A percentile compares a stretch with the other conserved stretches of the same genome.
These are phyloP conservation scores for Bradysia coprophila DNA, from an alignment of 1,140 invertebrate species.

Conservation along the genomic window DNA sequence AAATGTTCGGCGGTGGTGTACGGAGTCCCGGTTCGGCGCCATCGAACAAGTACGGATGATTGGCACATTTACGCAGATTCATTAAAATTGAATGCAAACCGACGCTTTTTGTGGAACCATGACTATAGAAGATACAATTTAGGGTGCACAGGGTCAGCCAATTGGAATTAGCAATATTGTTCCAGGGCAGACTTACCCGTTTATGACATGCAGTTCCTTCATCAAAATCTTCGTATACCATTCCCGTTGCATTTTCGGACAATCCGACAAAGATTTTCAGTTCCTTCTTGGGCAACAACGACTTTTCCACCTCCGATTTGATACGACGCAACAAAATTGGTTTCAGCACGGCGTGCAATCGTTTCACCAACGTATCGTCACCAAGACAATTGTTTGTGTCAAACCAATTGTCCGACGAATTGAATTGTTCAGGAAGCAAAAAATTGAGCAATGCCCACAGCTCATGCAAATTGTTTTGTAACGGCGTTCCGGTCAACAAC, in stretches of 20 bases:
- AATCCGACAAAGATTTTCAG: constrained; percentile 70
- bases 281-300: constrained; percentile 38
- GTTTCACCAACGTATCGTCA: constrained; percentile 76
- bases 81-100: constrained; percentile 37
- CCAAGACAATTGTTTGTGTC: constrained; percentile 73
- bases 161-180: too few species aligned
- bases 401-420: constrained; percentile 80
- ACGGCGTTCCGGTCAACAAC: constrained; percentile 75
- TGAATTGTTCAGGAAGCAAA: constrained; percentile 85
- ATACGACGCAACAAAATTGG: constrained; percentile 84
- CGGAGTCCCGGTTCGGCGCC: constrained; percentile 31
- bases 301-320: constrained; percentile 76
- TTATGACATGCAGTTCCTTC: constrained; percentile 28
- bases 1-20: constrained; percentile 38
- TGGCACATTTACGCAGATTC: constrained; percentile 79
- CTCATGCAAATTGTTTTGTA: constrained; percentile 95
- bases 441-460: constrained; percentile 96
- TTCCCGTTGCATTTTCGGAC: constrained; percentile 94
- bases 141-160: too few species aligned
- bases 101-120: constrained; percentile 79
- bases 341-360: constrained; percentile 71
- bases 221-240: constrained; percentile 90
- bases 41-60: constrained; percentile 85
- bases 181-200: too few species aligned
- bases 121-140: too few species aligned